Percentiles rank a stretch among this genome's conserved stretches.
phyloP scores from a whole-genome alignment of 2,113 vertebrate species.

The Prolemur simus region DNA sequence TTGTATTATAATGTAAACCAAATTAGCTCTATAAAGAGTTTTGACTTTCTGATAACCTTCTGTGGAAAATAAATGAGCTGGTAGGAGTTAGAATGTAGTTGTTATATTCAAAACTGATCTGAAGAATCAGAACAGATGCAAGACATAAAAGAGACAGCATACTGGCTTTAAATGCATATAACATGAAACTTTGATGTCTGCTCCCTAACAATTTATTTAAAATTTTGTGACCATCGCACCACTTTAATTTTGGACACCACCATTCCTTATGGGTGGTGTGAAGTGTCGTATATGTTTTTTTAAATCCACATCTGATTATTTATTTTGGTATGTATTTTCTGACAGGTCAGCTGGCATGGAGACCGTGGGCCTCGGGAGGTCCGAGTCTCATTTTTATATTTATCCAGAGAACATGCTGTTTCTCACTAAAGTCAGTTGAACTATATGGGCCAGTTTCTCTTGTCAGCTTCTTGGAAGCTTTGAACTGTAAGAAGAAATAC shows the following conservation, averaged over 20 bases:
- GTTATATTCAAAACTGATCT: constrained; percentile 63
- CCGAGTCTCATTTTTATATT: constrained; percentile 68
- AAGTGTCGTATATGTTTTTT: not conserved
- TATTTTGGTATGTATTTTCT: constrained; percentile 45
- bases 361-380: constrained; percentile 51
- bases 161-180: constrained; percentile 66
- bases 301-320: not conserved
- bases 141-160: constrained; percentile 56
- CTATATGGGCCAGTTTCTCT: constrained; percentile 65
- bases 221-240: not conserved
- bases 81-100: constrained; percentile 22
- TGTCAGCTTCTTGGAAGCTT: constrained; percentile 66
- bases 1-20: constrained; percentile 35
- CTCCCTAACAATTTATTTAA: constrained; percentile 76
- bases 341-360: constrained; percentile 40
- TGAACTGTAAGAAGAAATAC: constrained; percentile 73
- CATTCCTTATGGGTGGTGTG: constrained; percentile 1
- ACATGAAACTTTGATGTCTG: constrained; percentile 64
- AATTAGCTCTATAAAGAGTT: constrained; percentile 47
- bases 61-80: constrained; percentile 61
- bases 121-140: constrained; percentile 78
- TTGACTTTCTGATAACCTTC: constrained; percentile 60
- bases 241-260: constrained; percentile 53
- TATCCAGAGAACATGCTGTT: constrained; percentile 56
- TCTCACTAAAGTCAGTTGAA: constrained; percentile 67